Conservation (phyloP, 1,140 invertebrate genomes). For the Pararge aegeria region DNA sequence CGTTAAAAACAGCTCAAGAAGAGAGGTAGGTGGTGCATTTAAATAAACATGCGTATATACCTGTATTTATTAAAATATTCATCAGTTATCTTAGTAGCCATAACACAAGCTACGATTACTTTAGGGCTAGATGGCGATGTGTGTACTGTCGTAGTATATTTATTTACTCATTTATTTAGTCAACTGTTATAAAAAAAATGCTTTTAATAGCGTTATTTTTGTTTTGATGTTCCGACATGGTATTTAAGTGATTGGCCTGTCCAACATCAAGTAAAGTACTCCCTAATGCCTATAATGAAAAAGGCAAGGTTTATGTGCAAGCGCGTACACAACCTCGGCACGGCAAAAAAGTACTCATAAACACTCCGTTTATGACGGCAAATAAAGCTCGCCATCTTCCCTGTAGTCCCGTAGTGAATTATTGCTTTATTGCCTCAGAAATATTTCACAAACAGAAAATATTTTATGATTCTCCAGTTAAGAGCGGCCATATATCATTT, state of each 20-base stretch:
- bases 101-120: no score
- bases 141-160: no score
- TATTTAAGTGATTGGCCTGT: background rate
- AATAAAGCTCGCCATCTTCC: conserved; percentile 76
- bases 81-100: no score
- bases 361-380: conserved; percentile 74
- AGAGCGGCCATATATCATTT: conserved; percentile 76
- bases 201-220: background rate
- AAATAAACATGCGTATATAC: no score
- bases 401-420: conserved; percentile 77
- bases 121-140: no score
- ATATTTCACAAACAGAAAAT: conserved; percentile 80
- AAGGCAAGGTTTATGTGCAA: conserved; percentile 56
- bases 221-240: background rate
- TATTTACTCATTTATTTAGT: no score
- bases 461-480: conserved; percentile 79
- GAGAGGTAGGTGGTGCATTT: no score
- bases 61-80: no score
- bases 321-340: conserved; percentile 47
- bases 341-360: conserved; percentile 74
- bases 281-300: conserved; percentile 43
- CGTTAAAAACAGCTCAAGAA: no score
- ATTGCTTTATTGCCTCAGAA: conserved; percentile 79
- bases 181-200: no score
- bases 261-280: background rate